Conservation (phyloP, 2,797 vertebrate species). For the Sylvia borin region DNA sequence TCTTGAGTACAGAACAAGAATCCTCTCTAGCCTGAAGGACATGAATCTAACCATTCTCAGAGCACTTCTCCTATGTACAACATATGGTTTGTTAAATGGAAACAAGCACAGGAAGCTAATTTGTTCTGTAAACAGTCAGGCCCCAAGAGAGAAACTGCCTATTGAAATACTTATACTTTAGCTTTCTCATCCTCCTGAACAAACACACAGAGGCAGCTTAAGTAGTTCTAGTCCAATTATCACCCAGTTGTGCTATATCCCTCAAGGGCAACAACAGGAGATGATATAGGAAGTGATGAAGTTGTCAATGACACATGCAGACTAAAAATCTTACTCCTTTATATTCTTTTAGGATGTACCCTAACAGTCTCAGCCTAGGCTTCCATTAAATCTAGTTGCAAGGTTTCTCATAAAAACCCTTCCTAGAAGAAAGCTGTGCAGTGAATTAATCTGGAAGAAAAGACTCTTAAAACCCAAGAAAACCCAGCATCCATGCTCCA, state of each 20-base stretch:
- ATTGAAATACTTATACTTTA: not conserved
- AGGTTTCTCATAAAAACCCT: not conserved
- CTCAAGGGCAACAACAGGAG: not conserved
- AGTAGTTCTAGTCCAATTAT: not conserved
- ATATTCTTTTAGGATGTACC: not conserved
- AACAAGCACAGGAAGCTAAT: constrained; percentile 11
- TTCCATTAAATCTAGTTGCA: not conserved
- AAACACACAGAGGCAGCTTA: not conserved
- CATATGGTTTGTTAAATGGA: not conserved
- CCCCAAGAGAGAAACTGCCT: not conserved
- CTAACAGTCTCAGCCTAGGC: not conserved
- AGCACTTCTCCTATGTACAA: not conserved
- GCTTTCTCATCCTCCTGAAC: not conserved
- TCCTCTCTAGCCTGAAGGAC: not conserved
- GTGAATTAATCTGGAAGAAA: not conserved
- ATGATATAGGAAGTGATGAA: not conserved
- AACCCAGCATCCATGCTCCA: not conserved
- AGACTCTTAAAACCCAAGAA: not conserved
- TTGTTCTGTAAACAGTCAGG: not conserved
- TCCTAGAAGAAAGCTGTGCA: not conserved
- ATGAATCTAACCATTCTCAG: not conserved
- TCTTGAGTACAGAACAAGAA: not conserved
- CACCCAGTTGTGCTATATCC: not conserved
- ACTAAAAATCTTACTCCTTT: not conserved
- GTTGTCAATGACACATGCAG: not conserved